Conservation (phyloP, 2,113 vertebrate genomes). For the Pterophyllum scalare region DNA sequence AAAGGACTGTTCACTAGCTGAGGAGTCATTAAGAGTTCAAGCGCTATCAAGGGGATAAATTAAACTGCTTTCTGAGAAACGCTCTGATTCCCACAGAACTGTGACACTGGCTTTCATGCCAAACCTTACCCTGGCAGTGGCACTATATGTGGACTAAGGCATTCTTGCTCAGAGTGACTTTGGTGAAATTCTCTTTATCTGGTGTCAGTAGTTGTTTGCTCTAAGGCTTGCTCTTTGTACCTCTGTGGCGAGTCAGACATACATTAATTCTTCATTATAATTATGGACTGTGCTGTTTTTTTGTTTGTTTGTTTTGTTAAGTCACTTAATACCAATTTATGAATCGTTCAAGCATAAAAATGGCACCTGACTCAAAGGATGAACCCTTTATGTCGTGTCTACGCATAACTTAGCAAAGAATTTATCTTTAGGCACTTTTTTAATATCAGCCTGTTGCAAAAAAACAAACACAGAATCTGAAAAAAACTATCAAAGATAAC, state of each 20-base stretch:
- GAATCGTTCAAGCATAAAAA: too few species aligned
- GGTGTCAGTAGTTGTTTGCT: not conserved
- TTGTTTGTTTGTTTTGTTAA: too few species aligned
- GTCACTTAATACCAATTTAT: too few species aligned
- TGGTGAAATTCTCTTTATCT: slow-evolving; percentile 14
- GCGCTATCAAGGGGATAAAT: slow-evolving; percentile 68
- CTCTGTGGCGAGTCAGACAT: not conserved
- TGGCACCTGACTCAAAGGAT: too few species aligned
- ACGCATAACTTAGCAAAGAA: too few species aligned
- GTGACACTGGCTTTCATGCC: slow-evolving; percentile 34
- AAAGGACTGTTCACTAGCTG: slow-evolving; percentile 41
- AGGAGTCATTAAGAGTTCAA: slow-evolving; percentile 68
- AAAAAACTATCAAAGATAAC: not conserved
- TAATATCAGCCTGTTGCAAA: not conserved
- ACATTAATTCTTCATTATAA: not conserved
- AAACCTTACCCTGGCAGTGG: slow-evolving; percentile 30
- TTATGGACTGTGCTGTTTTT: not conserved
- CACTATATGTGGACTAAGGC: slow-evolving; percentile 17
- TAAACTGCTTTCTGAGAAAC: slow-evolving; percentile 50
- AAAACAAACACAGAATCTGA: not conserved
- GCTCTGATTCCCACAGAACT: slow-evolving; percentile 34
- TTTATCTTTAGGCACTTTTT: too few species aligned
- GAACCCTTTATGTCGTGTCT: too few species aligned
- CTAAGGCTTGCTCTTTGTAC: not conserved
- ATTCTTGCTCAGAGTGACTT: slow-evolving; percentile 17